Evolutionary conservation across 2,113 vertebrate species (phyloP).

Genomic region (Salvator merianae): DNA sequence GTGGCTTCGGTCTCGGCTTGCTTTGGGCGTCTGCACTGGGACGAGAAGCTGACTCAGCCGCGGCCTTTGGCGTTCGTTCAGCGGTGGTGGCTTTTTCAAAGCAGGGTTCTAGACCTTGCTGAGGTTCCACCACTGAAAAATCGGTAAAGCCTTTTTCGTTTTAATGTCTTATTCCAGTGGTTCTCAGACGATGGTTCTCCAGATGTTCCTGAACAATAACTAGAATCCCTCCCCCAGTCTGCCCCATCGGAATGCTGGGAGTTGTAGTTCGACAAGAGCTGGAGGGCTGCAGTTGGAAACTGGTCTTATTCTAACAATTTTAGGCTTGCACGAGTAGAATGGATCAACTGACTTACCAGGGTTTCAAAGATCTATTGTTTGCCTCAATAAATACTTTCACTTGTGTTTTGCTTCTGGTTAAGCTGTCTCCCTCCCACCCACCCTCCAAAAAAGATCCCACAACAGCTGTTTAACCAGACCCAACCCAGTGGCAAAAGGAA

Average conservation of each 20-base stretch:
- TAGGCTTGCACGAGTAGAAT: background rate
- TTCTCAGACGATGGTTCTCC: too few species aligned
- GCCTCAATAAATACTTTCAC: too few species aligned
- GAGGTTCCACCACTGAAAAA: background rate
- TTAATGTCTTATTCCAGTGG: too few species aligned
- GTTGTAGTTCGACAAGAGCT: too few species aligned
- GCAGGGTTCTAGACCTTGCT: conserved; percentile 5
- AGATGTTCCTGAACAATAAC: too few species aligned
- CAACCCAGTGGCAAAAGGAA: background rate
- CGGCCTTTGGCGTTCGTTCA: background rate
- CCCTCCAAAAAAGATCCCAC: too few species aligned
- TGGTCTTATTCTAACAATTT: background rate
- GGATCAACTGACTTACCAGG: background rate
- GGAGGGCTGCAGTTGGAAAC: too few species aligned
- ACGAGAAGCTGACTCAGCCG: background rate
- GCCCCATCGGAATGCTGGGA: too few species aligned
- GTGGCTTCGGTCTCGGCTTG: background rate
- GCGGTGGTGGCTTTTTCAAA: background rate
- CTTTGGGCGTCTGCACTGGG: too few species aligned
- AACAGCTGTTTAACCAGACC: background rate
- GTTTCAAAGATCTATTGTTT: background rate
- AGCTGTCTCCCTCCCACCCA: too few species aligned
- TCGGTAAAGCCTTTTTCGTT: background rate
- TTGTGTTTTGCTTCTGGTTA: background rate
- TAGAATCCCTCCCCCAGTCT: too few species aligned